Percentiles rank a stretch among this genome's conserved stretches.
Evolutionary conservation across 2,888 invertebrate genomes (phyloP).

Genomic region (Eilema caniola): DNA sequence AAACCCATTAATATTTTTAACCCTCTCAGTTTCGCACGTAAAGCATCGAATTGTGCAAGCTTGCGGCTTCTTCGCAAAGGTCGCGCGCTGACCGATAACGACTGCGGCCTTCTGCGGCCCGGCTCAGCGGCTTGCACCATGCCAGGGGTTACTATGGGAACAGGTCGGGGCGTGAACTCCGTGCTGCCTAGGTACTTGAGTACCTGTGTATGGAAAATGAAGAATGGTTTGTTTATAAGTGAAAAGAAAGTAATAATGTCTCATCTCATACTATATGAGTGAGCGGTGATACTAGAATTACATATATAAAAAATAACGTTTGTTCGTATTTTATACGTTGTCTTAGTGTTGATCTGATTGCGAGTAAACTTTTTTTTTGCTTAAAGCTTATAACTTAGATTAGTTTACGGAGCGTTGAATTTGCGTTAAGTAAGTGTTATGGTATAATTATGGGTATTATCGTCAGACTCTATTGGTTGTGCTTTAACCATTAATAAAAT

Average conservation of each 20-base stretch:
- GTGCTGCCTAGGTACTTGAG: background rate
- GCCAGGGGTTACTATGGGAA: slow-evolving; percentile 57
- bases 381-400: too few relatives aligned
- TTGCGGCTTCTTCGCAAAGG: slow-evolving; percentile 77
- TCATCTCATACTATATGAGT: background rate
- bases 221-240: background rate
- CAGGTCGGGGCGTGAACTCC: slow-evolving; percentile 25
- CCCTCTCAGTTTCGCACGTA: slow-evolving; percentile 33
- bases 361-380: too few relatives aligned
- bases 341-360: background rate
- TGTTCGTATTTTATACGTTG: background rate
- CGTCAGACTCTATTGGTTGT: too few relatives aligned
- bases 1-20: slow-evolving; percentile 24
- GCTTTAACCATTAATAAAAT: too few relatives aligned
- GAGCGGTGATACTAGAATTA: background rate
- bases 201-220: slow-evolving; percentile 8
- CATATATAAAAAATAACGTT: too few relatives aligned
- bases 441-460: too few relatives aligned
- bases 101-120: slow-evolving; percentile 78
- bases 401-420: too few relatives aligned
- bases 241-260: background rate
- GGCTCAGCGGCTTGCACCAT: slow-evolving; percentile 69
- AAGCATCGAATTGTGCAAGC: slow-evolving; percentile 50
- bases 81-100: slow-evolving; percentile 82
- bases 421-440: too few relatives aligned